phyloP scores from a whole-genome alignment of 2,113 vertebrate species.

The Trinectes maculatus region DNA sequence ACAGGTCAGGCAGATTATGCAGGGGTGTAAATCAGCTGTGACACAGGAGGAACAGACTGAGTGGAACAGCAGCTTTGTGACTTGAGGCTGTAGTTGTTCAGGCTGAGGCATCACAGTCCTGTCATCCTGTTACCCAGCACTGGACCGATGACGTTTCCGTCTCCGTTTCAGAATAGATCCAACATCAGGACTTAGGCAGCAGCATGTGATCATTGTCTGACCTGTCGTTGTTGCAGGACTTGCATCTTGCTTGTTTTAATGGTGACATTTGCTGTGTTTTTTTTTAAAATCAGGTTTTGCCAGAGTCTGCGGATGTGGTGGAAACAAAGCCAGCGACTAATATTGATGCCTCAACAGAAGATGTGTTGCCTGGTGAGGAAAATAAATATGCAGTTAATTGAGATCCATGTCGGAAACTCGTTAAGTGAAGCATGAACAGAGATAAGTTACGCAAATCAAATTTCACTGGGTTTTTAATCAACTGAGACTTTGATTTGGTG shows the following conservation, averaged over 20 bases:
- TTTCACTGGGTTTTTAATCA: background rate
- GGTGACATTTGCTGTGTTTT: background rate
- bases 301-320: constrained; percentile 5
- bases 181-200: background rate
- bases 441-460: background rate
- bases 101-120: too few relatives aligned
- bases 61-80: background rate
- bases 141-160: too few relatives aligned
- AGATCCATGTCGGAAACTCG: background rate
- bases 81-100: background rate
- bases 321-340: constrained; percentile 3
- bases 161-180: background rate
- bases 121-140: too few relatives aligned
- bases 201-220: too few relatives aligned
- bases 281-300: constrained; percentile 41
- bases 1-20: constrained; percentile 54
- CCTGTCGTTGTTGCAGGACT: background rate
- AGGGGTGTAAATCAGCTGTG: constrained; percentile 5
- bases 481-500: too few relatives aligned
- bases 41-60: background rate
- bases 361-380: constrained; percentile 41
- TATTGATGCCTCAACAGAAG: constrained; percentile 5
- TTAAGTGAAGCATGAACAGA: background rate
- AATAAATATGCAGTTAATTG: background rate
- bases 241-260: too few relatives aligned